Conservation (phyloP, 2,888 invertebrate species). For the Germaria angustata region DNA sequence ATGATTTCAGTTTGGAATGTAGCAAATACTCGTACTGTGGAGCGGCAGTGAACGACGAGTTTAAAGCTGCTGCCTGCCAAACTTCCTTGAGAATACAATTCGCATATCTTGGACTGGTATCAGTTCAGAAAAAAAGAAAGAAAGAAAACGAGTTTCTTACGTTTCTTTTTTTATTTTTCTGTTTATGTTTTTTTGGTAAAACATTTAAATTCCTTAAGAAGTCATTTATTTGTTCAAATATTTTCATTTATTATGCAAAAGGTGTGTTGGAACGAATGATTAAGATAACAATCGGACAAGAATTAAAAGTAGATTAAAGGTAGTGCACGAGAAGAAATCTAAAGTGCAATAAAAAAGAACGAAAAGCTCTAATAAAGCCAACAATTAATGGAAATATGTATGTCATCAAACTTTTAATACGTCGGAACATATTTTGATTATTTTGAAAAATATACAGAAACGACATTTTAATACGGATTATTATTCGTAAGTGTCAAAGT, state of each 20-base stretch:
- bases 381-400: too few relatives aligned
- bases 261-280: slow-evolving; percentile 18
- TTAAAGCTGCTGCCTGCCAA: background rate
- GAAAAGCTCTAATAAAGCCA: too few relatives aligned
- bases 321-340: background rate
- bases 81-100: slow-evolving; percentile 23
- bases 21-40: background rate
- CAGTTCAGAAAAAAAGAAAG: background rate
- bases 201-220: slow-evolving; percentile 31
- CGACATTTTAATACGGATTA: too few relatives aligned
- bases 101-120: background rate
- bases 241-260: slow-evolving; percentile 38
- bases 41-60: background rate
- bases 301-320: slow-evolving; percentile 41
- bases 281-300: slow-evolving; percentile 6
- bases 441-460: too few relatives aligned
- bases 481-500: too few relatives aligned
- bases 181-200: background rate
- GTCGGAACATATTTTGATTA: too few relatives aligned
- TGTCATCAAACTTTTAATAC: background rate
- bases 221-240: slow-evolving; percentile 31
- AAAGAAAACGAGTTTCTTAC: slow-evolving; percentile 23
- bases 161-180: background rate
- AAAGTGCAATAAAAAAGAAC: background rate
- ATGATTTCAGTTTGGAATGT: background rate